Evolutionary conservation across 2,888 invertebrate species (phyloP), one percentile per base, ranked within the genome.

Genomic region (Callyntrura guangdongensis): DNA sequence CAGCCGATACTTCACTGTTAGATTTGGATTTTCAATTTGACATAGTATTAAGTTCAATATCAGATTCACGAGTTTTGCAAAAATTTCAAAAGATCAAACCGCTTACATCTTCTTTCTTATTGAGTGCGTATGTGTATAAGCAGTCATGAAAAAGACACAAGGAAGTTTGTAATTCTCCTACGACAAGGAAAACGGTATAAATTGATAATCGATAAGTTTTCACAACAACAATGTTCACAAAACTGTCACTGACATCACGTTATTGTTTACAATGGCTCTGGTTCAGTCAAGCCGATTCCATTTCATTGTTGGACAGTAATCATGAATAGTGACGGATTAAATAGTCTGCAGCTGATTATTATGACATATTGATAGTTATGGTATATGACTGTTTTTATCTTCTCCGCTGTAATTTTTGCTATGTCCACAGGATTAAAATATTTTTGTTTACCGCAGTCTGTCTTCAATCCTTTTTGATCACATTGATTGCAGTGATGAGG

Each of bases 401-500:
- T 14, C 27, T 47, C 72, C 17, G 12, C 20, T 79, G 6, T 59
- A 81, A 59, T 81, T 81, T 36, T 36, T 4, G 36, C 36, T 27
- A n/a, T 27, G 27, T 36, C 20, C 45, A 81, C 0, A 27, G 20
- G 45, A n/a, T 20, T 59, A 12, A 64, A 64, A 64, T 82, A 20
- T 61, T 61, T 84, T 67, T 69, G 67, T 47, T 84, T 59, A 17
- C 17, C 17, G 1, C 17, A 59, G 59, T 0, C 25, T 36, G 45
- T 36, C 56, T 84, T 25, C 69, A 67, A 45, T 69, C 77, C 84
- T 27, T 20, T 56, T 86, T 72, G 1, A 17, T 56, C 45, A 64
- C 6, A 64, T 20, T 53, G 79, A 79, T 74, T 82, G 27, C 36
- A 27, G 20, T 69, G 86, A 90, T 83, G 83, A 90, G 64, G 82